Percentiles rank a stretch among this genome's conserved stretches.
Evolutionary conservation across 2,797 vertebrate genomes (phyloP).

Genomic region (Enteromius mattozi): DNA sequence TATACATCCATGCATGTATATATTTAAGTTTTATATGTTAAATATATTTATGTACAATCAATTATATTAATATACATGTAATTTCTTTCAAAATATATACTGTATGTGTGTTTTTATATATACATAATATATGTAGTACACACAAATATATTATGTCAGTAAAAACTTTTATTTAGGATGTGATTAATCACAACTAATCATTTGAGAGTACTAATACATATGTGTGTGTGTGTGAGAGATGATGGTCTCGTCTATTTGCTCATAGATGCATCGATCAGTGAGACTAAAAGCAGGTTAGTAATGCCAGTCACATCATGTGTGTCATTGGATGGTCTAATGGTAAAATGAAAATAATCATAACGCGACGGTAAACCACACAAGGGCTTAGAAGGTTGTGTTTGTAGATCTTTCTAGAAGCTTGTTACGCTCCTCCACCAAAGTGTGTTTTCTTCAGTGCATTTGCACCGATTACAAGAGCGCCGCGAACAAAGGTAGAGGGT

Average conservation of each 20-base stretch:
- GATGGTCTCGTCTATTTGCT: background rate
- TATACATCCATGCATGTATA: no score
- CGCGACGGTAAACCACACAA: background rate
- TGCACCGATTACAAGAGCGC: constrained; percentile 35
- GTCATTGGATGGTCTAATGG: background rate
- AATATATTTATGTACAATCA: no score
- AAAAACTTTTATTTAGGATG: no score
- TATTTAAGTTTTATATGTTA: no score
- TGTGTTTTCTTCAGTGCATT: constrained; percentile 55
- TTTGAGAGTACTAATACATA: no score
- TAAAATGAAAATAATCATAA: constrained; percentile 7
- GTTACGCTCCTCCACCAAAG: constrained; percentile 16
- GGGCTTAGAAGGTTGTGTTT: constrained; percentile 17
- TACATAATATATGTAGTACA: no score
- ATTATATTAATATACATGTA: no score
- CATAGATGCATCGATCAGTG: background rate
- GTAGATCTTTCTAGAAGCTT: constrained; percentile 16
- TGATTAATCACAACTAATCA: no score
- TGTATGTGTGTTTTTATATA: no score
- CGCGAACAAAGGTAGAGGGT: constrained; percentile 42
- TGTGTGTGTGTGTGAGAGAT: no score
- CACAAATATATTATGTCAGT: no score
- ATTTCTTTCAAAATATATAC: no score
- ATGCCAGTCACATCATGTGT: background rate
- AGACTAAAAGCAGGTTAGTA: background rate